Base-by-base conservation (phyloP, 2,888 invertebrate species). In the Fabriciana adippe region DNA sequence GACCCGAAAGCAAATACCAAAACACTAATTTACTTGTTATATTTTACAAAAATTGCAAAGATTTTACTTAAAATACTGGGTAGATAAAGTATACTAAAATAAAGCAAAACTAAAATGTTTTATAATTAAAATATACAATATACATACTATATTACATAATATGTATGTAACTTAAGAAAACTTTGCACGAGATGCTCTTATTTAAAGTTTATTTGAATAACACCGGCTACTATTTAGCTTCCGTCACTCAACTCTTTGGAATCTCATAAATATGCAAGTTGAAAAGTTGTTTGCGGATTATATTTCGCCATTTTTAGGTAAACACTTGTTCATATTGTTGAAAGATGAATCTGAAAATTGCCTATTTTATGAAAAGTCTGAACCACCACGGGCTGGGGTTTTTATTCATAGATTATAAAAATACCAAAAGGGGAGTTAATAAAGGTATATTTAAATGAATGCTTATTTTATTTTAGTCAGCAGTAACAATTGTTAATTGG, bases 201-300 rank as follows among this genome's bases (percentile, higher is more conserved):
- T 60, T 60, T 60, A 6, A 51, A 64, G 64, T 69, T 69, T 55
- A 48, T 55, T 57, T 56, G n/a, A 68, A 71, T 65, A 71, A 69
- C 41, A 82, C 76, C 76, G 79, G 81, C 81, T 81, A 84, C 84
- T 64, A 57, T 87, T 87, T 86, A 87, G 85, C 86, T 89, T 84
- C 80, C 85, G 85, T 89, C 89, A 86, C 85, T 87, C 87, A 85
- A 86, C 86, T 86, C 85, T 87, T 86, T 85, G 79, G 80, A 86
- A 87, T 83, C 85, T 89, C 88, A 88, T 88, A 88, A 89, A 89
- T 89, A 88, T 88, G 87, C 89, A 87, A 86, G 83, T 81, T 82
- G 76, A 53, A 76, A 82, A 87, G 83, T 85, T 86, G 83, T 81
- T 76, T 65, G 51, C 51, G 56, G 51, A 65, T 82, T 79, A 85